Evolutionary conservation across 2,888 invertebrate species (phyloP).

Genomic region (Chelonus formosanus): DNA sequence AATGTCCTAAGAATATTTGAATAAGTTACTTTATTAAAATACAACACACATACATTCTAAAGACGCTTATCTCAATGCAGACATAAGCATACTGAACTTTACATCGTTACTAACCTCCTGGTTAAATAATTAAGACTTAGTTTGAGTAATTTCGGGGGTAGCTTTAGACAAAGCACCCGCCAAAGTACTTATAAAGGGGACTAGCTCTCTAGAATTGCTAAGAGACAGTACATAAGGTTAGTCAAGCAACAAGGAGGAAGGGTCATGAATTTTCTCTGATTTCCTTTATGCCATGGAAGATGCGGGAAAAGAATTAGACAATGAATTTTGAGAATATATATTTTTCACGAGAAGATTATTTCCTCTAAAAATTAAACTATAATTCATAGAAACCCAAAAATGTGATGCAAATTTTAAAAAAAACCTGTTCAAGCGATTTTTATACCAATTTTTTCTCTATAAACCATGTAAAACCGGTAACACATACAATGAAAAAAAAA

Average conservation of each 20-base stretch:
- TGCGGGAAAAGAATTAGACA: neutral
- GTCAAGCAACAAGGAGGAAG: constrained; percentile 2
- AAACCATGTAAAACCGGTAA: too few species aligned
- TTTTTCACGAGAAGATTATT: neutral
- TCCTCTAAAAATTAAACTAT: too few species aligned
- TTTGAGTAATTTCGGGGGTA: constrained; percentile 38
- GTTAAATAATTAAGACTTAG: constrained; percentile 44
- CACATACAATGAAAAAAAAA: too few species aligned
- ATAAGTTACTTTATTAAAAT: constrained; percentile 24
- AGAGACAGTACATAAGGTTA: constrained; percentile 31
- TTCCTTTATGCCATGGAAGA: constrained; percentile 4
- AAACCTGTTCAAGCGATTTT: too few species aligned
- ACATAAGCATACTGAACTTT: neutral
- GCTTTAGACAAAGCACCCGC: constrained; percentile 43
- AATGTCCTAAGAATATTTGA: constrained; percentile 1
- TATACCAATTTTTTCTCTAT: too few species aligned
- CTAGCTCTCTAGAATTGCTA: constrained; percentile 37
- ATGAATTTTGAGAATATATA: constrained; percentile 2
- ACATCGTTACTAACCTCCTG: constrained; percentile 14
- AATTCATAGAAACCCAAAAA: too few species aligned
- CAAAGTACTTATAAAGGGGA: constrained; percentile 43
- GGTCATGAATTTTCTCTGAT: constrained; percentile 8
- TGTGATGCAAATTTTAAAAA: too few species aligned
- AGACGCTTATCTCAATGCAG: constrained; percentile 13
- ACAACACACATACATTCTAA: neutral